These are phyloP conservation scores for Odocoileus virginianus DNA, from an alignment of 2,113 vertebrate species.

Conservation along the genomic window DNA sequence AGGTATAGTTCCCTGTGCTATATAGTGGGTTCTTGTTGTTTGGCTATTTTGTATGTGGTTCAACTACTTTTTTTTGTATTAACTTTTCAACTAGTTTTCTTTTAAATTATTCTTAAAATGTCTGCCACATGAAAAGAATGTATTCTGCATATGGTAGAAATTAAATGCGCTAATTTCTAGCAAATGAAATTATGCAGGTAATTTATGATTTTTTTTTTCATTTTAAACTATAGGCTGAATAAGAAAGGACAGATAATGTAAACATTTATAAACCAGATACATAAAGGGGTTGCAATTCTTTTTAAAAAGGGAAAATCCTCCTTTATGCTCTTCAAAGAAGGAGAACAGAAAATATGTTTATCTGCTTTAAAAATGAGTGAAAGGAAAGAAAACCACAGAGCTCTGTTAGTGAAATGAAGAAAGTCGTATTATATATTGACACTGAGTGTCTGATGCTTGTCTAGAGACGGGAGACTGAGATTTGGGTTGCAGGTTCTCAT, in stretches of 20 bases:
- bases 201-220: not conserved
- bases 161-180: not conserved
- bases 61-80: not conserved
- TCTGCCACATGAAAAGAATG: not conserved
- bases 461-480: not conserved
- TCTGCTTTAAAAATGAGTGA: not conserved
- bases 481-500: rapidly evolving
- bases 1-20: not conserved
- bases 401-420: not conserved
- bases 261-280: not conserved
- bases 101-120: conserved; percentile 24
- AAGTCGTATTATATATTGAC: not conserved
- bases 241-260: not conserved
- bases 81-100: not conserved
- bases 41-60: not conserved
- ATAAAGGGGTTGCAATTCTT: not conserved
- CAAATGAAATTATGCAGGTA: not conserved
- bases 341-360: not conserved
- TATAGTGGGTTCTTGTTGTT: not conserved
- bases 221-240: not conserved
- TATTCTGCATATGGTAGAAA: not conserved
- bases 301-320: not conserved
- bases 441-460: not conserved
- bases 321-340: not conserved
- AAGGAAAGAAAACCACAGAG: not conserved